phyloP scores from a whole-genome alignment of 2,113 vertebrate genomes.

The Cyanoderma ruficeps region DNA sequence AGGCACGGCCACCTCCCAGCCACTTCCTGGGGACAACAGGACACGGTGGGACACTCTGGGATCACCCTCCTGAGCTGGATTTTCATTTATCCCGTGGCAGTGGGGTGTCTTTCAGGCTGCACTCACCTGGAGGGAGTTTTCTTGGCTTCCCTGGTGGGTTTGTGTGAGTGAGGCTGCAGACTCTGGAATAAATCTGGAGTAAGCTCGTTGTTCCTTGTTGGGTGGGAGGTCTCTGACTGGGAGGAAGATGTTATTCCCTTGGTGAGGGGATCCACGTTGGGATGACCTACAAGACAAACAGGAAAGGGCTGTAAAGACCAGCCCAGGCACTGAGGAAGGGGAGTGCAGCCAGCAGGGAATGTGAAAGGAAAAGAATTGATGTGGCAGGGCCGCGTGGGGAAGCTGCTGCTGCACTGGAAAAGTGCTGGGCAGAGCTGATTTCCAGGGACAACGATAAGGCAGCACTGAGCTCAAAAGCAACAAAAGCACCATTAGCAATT shows the following conservation, averaged over 20 bases:
- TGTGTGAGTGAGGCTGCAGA: slow-evolving; percentile 72
- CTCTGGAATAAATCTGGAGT: slow-evolving; percentile 56
- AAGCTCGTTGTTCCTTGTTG: background rate
- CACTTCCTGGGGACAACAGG: background rate
- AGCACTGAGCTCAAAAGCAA: background rate
- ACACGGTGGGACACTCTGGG: background rate
- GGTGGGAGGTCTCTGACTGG: slow-evolving; percentile 68
- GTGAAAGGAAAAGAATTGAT: background rate
- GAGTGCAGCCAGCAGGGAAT: background rate
- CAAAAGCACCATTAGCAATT: background rate
- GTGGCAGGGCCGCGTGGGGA: background rate
- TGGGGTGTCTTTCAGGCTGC: background rate
- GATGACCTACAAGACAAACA: slow-evolving; percentile 71
- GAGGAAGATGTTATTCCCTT: slow-evolving; percentile 73
- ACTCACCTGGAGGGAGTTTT: slow-evolving; percentile 70
- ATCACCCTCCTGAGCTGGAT: background rate
- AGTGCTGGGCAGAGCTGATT: background rate
- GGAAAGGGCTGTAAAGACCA: slow-evolving; percentile 18
- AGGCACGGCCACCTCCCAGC: background rate
- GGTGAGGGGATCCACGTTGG: slow-evolving; percentile 67
- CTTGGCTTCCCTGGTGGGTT: slow-evolving; percentile 13
- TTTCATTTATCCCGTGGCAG: rapidly evolving
- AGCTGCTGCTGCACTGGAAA: background rate
- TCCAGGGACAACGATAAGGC: slow-evolving; percentile 2
- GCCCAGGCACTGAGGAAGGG: background rate